Base-by-base conservation (phyloP, 2,888 invertebrate species). In the Luperina testacea region DNA sequence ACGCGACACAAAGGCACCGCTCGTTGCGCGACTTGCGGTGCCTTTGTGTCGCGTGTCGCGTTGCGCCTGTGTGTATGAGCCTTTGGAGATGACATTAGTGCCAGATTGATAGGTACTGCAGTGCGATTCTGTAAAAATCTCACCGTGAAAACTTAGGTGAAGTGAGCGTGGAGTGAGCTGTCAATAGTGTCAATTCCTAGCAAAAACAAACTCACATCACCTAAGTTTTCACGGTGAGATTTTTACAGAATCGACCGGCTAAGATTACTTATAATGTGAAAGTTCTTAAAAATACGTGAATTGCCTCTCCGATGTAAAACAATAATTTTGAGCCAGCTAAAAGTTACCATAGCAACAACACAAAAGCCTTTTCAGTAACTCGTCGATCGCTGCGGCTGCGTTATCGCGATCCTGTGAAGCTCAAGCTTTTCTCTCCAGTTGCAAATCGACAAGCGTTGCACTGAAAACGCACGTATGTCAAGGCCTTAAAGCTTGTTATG, bases 391-490 rank as follows among this genome's bases (percentile, higher is more conserved):
- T 69, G 48, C 38, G 38, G 27, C 32, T 69, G 48, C 38, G 38
- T 75, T 75, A 51, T 75, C 69, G 57, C 20, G 51, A 80, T 75
- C 32, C 20, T 48, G 38, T 20, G 32, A 61, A 32, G 32, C n/a
- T 57, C 27, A 8, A 74, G 32, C 15, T 13, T 74, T 70, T 65
- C 48, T 11, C 7, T n/a, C 20, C 48, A 51, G 32, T 59, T n/a
- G n/a, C 7, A 53, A 27, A 59, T 70, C 24, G 15, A 61, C 13
- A 53, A 81, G 15, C 17, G 15, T 24, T 51, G 24, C 7, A 8
- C 7, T 42, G n/a, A n/a, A 48, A 48, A 70, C 4, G 17, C 38
- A 72, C n/a, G 11, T 20, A n/a, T 61, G 27, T 11, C 53, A 71
- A 38, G 15, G n/a, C 61, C 8, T 15, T 72, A 11, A 65, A 42